Evolutionary conservation across 2,888 invertebrate genomes (phyloP), one percentile per base, ranked within the genome.

Genomic region (Octodonta nipae): DNA sequence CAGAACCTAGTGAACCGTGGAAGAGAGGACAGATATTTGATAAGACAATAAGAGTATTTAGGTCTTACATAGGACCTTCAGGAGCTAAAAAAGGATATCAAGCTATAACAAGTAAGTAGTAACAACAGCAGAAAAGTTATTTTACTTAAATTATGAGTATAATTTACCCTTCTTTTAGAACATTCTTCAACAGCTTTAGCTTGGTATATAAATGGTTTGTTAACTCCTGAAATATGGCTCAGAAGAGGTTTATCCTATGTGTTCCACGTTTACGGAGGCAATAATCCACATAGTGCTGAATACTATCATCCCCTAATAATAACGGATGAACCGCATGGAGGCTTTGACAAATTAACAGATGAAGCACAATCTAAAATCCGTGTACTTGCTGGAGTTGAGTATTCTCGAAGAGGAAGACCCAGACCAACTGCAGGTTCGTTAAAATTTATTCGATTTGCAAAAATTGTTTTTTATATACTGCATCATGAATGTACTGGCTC

Each of bases 161-260:
- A n/a, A n/a, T n/a, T n/a, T n/a, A n/a, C n/a, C n/a, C n/a, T n/a
- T 32, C 27, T 45, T 49, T 8, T 26, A 73, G 74, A 73, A 2
- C 76, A 76, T 56, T 72, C 73, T 15, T 73, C 75, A 20, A 78
- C 73, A 45, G 80, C 76, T 1, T 64, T 84, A 26, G 79, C 87
- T 7, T 92, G 89, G 88, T 93, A 91, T 63, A 82, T 93, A 39
- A 91, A 93, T 61, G 92, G 92, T 0, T 75, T 77, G 51, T 66
- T 92, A 47, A 75, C 80, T 30, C 91, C 91, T 0, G 88, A 91
- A 59, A 64, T 93, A 38, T 88, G 83, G 70, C 65, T 93, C 46
- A 71, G 86, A 37, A 66, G 92, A 32, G 91, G 89, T 0, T 67
- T 86, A 34, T 78, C 76, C 0, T 93, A 93, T 65, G 78, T 71